phyloP scores from a whole-genome alignment of 2,113 vertebrate genomes.

The Gambusia holbrooki region DNA sequence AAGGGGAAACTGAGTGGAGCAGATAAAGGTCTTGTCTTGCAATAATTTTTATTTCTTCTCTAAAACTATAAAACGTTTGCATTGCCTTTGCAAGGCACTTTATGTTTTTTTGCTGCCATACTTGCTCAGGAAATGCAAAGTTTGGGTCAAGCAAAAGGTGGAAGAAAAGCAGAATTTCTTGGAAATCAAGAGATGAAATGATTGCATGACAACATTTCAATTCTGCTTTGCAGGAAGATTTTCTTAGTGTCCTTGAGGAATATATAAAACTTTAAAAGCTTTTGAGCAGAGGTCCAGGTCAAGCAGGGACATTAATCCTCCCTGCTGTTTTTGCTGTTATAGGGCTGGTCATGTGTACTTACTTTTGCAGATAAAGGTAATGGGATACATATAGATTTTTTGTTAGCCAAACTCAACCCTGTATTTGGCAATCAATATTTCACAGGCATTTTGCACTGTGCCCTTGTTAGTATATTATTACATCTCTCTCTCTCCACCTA shows the following conservation, averaged over 20 bases:
- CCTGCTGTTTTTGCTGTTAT: constrained; percentile 1
- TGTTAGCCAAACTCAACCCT: constrained; percentile 22
- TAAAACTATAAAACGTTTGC: too few relatives aligned
- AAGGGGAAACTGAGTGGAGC: constrained; percentile 25
- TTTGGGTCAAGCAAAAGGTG: too few relatives aligned
- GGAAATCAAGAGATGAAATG: background rate
- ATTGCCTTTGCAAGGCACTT: too few relatives aligned
- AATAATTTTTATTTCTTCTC: too few relatives aligned
- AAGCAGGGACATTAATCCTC: constrained; percentile 6
- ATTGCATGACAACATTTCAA: background rate
- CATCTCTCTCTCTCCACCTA: background rate
- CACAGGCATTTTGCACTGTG: constrained; percentile 14
- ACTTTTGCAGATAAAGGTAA: constrained; percentile 19
- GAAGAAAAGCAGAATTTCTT: background rate
- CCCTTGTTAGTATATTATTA: constrained; percentile 14
- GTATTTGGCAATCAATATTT: constrained; percentile 17
- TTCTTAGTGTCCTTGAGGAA: constrained; percentile 2
- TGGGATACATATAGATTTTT: constrained; percentile 28
- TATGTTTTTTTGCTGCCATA: too few relatives aligned
- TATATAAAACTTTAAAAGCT: background rate
- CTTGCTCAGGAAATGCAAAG: too few relatives aligned
- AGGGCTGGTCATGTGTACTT: constrained; percentile 12
- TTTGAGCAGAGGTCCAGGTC: constrained; percentile 2
- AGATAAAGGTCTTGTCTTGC: constrained; percentile 38
- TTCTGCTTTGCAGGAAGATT: background rate